Evolutionary conservation across 1,140 invertebrate genomes (phyloP).

Genomic region (Spodoptera litura): DNA sequence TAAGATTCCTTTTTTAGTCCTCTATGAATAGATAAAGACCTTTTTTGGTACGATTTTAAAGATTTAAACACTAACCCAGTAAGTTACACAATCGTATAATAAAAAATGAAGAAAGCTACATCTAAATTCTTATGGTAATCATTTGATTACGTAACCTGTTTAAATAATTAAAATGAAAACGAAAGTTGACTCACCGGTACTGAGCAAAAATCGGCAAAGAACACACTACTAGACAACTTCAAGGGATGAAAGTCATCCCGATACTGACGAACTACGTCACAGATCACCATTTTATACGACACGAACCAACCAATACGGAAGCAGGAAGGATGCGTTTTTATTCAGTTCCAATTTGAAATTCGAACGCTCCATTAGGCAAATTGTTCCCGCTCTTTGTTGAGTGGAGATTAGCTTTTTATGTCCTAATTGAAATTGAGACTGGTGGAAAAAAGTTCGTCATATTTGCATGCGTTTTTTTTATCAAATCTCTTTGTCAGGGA

Average conservation of each 20-base stretch:
- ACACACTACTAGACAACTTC: conserved; percentile 48
- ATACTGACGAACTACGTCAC: conserved; percentile 58
- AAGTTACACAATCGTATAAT: neutral
- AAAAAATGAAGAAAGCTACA: no score
- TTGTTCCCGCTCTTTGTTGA: conserved; percentile 71
- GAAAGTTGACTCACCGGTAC: conserved; percentile 20
- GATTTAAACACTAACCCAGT: no score
- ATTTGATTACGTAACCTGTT: neutral
- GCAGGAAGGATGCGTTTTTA: conserved; percentile 76
- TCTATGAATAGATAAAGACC: no score
- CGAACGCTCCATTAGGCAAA: conserved; percentile 74
- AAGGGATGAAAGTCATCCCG: conserved; percentile 61
- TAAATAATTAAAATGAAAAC: neutral
- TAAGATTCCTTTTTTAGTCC: no score
- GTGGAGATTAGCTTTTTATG: conserved; percentile 60
- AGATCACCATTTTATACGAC: conserved; percentile 64
- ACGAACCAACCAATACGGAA: conserved; percentile 68
- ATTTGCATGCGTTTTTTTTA: conserved; percentile 36
- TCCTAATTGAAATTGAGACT: conserved; percentile 25
- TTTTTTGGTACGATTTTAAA: no score
- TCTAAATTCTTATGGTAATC: neutral
- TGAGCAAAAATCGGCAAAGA: conserved; percentile 9
- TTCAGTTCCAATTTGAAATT: conserved; percentile 63
- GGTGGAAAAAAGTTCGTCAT: conserved; percentile 38
- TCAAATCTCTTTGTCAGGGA: conserved; percentile 15